Conservation (phyloP, 2,888 invertebrate genomes). For the Cataglyphis cursor region DNA sequence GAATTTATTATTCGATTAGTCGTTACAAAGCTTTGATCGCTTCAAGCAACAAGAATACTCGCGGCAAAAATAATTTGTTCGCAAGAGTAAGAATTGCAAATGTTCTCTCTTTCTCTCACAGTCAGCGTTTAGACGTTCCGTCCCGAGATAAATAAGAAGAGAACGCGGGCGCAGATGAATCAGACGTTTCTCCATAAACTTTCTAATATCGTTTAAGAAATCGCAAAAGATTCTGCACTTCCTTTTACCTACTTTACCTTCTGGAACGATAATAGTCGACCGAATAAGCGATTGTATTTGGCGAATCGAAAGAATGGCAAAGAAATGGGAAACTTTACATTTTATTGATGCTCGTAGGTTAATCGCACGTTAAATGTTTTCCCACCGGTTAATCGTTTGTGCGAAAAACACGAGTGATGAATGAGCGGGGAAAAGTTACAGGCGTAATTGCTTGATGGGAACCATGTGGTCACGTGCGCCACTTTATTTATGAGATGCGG, state of each 20-base stretch:
- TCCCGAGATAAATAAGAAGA: constrained; percentile 45
- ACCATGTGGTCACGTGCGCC: constrained; percentile 39
- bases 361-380: constrained; percentile 30
- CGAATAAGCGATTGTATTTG: not conserved
- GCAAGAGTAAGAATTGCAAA: constrained; percentile 11
- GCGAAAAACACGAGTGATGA: constrained; percentile 43
- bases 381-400: constrained; percentile 14
- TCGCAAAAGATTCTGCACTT: constrained; percentile 51
- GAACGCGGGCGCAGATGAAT: constrained; percentile 71
- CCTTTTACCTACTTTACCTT: constrained; percentile 27
- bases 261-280: not conserved
- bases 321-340: not conserved
- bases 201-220: constrained; percentile 78
- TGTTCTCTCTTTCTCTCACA: not conserved
- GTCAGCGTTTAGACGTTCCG: constrained; percentile 13
- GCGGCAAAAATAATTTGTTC: constrained; percentile 1
- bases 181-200: constrained; percentile 76
- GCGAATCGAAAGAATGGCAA: not conserved
- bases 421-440: constrained; percentile 36
- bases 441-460: constrained; percentile 31
- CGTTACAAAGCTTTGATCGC: constrained; percentile 20
- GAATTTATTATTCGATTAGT: constrained; percentile 41
- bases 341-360: constrained; percentile 25
- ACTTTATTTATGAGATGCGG: constrained; percentile 39
- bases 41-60: not conserved